Percentiles rank a stretch among this genome's conserved stretches.
These are phyloP conservation scores for Phrynocephalus forsythii DNA, from an alignment of 2,797 vertebrate species.

Conservation along the genomic window DNA sequence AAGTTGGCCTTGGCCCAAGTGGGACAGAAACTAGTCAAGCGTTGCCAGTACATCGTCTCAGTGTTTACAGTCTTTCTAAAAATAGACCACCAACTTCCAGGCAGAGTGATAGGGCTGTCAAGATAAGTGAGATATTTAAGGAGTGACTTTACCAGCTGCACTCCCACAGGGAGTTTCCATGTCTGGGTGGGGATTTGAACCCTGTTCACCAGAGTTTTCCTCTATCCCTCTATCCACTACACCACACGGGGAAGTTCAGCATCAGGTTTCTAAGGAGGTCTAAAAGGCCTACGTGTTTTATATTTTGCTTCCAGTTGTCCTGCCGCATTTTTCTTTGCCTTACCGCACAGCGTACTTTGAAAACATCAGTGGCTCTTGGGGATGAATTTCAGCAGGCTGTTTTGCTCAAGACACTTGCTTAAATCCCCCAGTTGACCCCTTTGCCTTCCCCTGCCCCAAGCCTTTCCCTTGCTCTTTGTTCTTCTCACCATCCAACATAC, in stretches of 20 bases:
- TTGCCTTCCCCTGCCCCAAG: conserved; percentile 24
- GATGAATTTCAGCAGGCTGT: conserved; percentile 37
- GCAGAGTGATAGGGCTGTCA: no score
- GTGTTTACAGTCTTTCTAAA: conserved; percentile 35
- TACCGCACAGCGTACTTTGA: conserved; percentile 38
- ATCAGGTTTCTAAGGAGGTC: no score
- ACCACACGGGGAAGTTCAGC: no score
- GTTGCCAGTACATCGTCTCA: conserved; percentile 48
- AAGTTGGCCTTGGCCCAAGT: conserved; percentile 45
- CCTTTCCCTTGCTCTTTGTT: background rate
- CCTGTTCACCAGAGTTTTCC: no score
- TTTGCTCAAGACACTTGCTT: conserved; percentile 38
- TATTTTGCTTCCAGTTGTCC: background rate
- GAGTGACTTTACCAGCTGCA: no score
- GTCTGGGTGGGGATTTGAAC: no score
- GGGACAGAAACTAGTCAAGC: conserved; percentile 24
- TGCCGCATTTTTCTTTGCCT: background rate
- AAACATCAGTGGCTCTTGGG: conserved; percentile 43
- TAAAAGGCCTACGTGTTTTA: no score
- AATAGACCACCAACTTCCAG: conserved; percentile 22
- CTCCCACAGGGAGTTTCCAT: no score
- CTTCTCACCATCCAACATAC: conserved; percentile 19
- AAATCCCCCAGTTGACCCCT: background rate
- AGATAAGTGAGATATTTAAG: no score
- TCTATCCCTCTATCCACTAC: no score